These are phyloP conservation scores for Ophiothrix spiculata DNA, from an alignment of 35 echinoderm and acorn worm species.

Conservation along the genomic window DNA sequence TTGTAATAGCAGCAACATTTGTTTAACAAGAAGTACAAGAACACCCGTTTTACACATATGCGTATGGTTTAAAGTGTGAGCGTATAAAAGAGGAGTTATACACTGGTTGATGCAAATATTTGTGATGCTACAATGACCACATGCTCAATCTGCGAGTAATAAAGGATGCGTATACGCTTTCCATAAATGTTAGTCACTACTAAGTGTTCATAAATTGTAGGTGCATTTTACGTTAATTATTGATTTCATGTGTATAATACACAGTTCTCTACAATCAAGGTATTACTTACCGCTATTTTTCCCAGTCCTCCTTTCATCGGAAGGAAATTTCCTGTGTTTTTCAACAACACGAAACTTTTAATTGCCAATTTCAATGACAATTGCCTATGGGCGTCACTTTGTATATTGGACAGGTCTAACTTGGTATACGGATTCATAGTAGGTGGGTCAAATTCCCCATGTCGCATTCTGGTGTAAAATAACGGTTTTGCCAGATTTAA, in stretches of 20 bases:
- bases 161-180: too few relatives aligned
- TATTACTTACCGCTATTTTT: slow-evolving; percentile 66
- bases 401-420: slow-evolving; percentile 44
- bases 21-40: too few relatives aligned
- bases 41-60: too few relatives aligned
- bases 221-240: too few relatives aligned
- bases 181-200: too few relatives aligned
- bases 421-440: slow-evolving; percentile 71
- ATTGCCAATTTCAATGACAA: slow-evolving; percentile 56
- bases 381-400: slow-evolving; percentile 50
- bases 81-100: too few relatives aligned
- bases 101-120: too few relatives aligned
- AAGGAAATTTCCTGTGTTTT: slow-evolving; percentile 57
- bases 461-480: slow-evolving; percentile 86
- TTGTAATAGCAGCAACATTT: too few relatives aligned
- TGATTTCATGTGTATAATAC: background rate
- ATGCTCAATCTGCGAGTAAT: too few relatives aligned
- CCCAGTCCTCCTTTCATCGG: slow-evolving; percentile 49
- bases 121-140: too few relatives aligned
- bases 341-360: slow-evolving; percentile 83
- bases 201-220: too few relatives aligned
- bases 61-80: too few relatives aligned
- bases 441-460: slow-evolving; percentile 86
- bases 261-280: background rate
- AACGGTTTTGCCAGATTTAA: slow-evolving; percentile 43